Percentiles rank a stretch among this genome's conserved stretches.
These are phyloP conservation scores for Tetramorium simillimum DNA, from an alignment of 1,140 invertebrate genomes.

Conservation along the genomic window DNA sequence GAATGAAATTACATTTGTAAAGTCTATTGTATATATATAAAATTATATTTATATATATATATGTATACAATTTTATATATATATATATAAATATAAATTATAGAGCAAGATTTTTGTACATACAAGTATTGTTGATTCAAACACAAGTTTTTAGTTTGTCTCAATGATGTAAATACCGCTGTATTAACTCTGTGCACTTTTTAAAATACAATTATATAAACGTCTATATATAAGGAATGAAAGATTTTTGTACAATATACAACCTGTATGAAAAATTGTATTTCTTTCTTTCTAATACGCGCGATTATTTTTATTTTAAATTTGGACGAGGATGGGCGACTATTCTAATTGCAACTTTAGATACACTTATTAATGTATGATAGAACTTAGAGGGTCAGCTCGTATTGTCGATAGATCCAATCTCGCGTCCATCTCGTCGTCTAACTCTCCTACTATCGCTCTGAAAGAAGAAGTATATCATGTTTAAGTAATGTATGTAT, in stretches of 20 bases:
- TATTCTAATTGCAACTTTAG: slow-evolving; percentile 19
- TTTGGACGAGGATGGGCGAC: slow-evolving; percentile 17
- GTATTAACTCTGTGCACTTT: slow-evolving; percentile 55
- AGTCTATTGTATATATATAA: slow-evolving; percentile 53
- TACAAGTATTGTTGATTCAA: slow-evolving; percentile 56
- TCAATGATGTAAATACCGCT: slow-evolving; percentile 63
- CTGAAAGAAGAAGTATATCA: slow-evolving; percentile 84
- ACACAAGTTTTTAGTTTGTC: slow-evolving; percentile 46
- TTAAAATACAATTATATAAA: slow-evolving; percentile 63
- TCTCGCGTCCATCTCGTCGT: slow-evolving; percentile 95
- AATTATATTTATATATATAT: slow-evolving; percentile 1
- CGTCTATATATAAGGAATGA: slow-evolving; percentile 34
- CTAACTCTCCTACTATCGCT: slow-evolving; percentile 96
- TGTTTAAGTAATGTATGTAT: slow-evolving; percentile 17
- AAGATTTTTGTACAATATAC: slow-evolving; percentile 66
- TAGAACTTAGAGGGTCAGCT: slow-evolving; percentile 95
- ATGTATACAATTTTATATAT: slow-evolving; percentile 3
- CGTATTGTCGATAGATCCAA: slow-evolving; percentile 94
- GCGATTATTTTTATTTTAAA: slow-evolving; percentile 37
- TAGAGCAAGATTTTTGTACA: slow-evolving; percentile 66
- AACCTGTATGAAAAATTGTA: slow-evolving; percentile 57
- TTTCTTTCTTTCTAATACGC: slow-evolving; percentile 47
- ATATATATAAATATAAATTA: not conserved
- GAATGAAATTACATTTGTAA: slow-evolving; percentile 66
- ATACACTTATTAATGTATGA: slow-evolving; percentile 89